These are phyloP conservation scores for Drosophila repleta DNA, from an alignment of 1,140 invertebrate species.

Conservation along the genomic window DNA sequence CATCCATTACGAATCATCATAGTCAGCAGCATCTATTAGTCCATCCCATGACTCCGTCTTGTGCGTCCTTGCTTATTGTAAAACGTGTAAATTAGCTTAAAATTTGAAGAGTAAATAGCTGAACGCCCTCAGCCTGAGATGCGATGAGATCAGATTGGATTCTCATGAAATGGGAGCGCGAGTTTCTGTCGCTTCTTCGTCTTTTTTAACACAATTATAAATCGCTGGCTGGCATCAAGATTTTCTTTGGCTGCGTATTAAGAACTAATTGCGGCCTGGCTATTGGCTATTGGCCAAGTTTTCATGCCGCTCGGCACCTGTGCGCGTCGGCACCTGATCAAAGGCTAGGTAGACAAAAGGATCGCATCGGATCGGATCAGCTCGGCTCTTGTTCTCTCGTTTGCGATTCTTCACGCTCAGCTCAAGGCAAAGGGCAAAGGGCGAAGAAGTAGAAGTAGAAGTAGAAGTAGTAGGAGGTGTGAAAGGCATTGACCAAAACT, in stretches of 20 bases:
- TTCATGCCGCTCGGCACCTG: slow-evolving; percentile 49
- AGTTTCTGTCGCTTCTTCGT: slow-evolving; percentile 18
- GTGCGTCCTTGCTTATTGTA: no score
- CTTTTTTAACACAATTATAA: slow-evolving; percentile 77
- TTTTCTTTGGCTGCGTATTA: slow-evolving; percentile 54
- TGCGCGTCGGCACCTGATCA: slow-evolving; percentile 65
- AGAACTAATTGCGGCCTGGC: slow-evolving; percentile 66
- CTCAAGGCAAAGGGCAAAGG: background rate
- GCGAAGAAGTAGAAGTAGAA: background rate
- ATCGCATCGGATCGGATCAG: slow-evolving; percentile 21
- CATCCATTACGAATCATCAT: no score
- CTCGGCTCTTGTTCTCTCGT: slow-evolving; percentile 19
- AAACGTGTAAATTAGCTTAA: slow-evolving; percentile 79
- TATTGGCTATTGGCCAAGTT: slow-evolving; percentile 56
- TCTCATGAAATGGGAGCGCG: slow-evolving; percentile 67
- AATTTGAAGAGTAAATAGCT: slow-evolving; percentile 72
- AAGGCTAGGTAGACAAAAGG: slow-evolving; percentile 52
- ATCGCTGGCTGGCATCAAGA: slow-evolving; percentile 42
- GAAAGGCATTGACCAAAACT: slow-evolving; percentile 80
- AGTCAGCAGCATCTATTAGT: no score
- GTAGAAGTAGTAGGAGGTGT: slow-evolving; percentile 56
- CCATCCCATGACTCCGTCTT: no score
- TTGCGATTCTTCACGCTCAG: slow-evolving; percentile 72
- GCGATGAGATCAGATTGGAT: slow-evolving; percentile 41
- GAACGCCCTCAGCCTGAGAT: slow-evolving; percentile 50